phyloP scores from a whole-genome alignment of 2,888 invertebrate species.

The Ceratothoa steindachneri region DNA sequence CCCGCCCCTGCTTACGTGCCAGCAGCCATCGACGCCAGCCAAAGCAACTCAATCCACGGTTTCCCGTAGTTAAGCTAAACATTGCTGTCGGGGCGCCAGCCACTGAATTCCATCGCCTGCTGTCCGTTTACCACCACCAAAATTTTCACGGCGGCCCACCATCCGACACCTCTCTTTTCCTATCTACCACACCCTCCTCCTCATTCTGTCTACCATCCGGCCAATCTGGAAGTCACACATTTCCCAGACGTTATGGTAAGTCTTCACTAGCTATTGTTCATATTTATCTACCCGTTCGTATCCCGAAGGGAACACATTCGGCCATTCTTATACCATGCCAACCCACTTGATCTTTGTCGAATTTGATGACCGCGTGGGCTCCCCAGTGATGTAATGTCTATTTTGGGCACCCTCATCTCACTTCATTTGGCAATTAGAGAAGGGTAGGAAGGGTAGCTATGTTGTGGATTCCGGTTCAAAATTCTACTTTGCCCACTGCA shows the following conservation, averaged over 20 bases:
- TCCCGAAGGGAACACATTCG: too few species aligned
- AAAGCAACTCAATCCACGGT: not conserved
- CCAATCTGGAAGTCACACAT: conserved; percentile 47
- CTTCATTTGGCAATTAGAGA: too few species aligned
- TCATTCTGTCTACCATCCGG: conserved; percentile 32
- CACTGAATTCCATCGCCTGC: not conserved
- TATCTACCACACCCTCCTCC: conserved; percentile 45
- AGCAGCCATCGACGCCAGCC: not conserved
- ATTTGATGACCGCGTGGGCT: too few species aligned
- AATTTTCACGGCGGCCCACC: conserved; percentile 47
- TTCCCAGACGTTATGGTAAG: conserved; percentile 46
- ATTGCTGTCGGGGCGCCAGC: not conserved
- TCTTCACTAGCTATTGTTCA: conserved; percentile 5
- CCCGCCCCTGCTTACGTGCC: not conserved
- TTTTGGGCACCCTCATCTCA: not conserved
- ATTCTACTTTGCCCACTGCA: too few species aligned
- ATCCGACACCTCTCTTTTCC: conserved; percentile 46
- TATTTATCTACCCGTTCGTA: too few species aligned
- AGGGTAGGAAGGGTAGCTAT: too few species aligned
- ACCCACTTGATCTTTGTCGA: too few species aligned
- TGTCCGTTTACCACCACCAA: conserved; percentile 28
- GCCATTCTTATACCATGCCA: too few species aligned
- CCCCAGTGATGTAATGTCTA: not conserved
- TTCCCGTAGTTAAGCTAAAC: not conserved
- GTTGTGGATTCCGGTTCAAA: too few species aligned